These are phyloP conservation scores for Nasonia longicornis DNA, from an alignment of 1,140 invertebrate genomes.

Conservation along the genomic window DNA sequence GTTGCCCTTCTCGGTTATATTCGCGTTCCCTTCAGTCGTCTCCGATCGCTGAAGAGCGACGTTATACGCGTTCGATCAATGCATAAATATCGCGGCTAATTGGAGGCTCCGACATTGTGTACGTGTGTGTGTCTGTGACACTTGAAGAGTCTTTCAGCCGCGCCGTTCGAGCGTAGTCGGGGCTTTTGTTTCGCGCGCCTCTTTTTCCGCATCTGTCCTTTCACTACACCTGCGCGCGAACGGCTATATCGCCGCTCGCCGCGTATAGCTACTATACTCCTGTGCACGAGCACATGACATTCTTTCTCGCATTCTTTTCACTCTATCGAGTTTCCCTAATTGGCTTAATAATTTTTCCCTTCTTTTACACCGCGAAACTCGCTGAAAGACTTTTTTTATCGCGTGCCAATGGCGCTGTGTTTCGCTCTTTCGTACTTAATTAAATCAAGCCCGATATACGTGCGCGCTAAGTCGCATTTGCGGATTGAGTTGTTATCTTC, in stretches of 20 bases:
- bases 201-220: slow-evolving; percentile 53
- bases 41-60: neutral
- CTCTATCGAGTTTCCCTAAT: slow-evolving; percentile 38
- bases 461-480: neutral
- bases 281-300: slow-evolving; percentile 36
- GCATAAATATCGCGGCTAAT: slow-evolving; percentile 67
- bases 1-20: no score
- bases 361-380: slow-evolving; percentile 9
- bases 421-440: slow-evolving; percentile 13
- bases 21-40: neutral
- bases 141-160: slow-evolving; percentile 56
- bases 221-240: slow-evolving; percentile 41
- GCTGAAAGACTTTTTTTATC: neutral
- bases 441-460: neutral
- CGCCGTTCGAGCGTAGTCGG: slow-evolving; percentile 53
- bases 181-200: slow-evolving; percentile 56
- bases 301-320: slow-evolving; percentile 42
- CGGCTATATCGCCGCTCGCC: neutral
- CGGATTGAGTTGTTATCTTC: neutral
- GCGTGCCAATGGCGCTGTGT: no score
- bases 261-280: neutral
- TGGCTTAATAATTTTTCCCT: slow-evolving; percentile 42
- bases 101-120: slow-evolving; percentile 52
- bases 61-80: slow-evolving; percentile 14
- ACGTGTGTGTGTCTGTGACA: slow-evolving; percentile 40